Base-by-base conservation (phyloP, 2,797 vertebrate genomes). In the Sus cebifrons region DNA sequence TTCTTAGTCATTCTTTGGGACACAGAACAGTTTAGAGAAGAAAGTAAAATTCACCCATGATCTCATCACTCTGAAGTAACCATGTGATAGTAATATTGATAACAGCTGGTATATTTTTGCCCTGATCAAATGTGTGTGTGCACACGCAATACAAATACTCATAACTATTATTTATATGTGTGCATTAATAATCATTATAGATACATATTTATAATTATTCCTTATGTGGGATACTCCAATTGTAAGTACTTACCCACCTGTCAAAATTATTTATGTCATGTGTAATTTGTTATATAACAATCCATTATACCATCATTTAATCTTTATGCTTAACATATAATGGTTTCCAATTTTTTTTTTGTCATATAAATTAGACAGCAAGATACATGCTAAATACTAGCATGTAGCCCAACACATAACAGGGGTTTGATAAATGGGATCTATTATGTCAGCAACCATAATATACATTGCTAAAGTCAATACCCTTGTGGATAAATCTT, bases 341-440 rank as follows among this genome's bases (percentile, higher is more conserved):
- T 73, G 56, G n/a, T 16, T 97, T 86, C 29, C 16, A 75, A 36
- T 81, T 32, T 84, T 89, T 56, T 32, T 89, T 58, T 13, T 23
- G 81, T 82, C 62, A 94, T n/a, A 96, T 84, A 95, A 95, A 97
- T 96, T 89, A 96, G 68, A 89, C 49, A 40, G 44, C 20, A 60
- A 84, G 65, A 93, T 87, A 70, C 20, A 73, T 74, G 27, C 74
- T 77, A 95, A 96, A 86, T 68, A 84, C 40, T 29, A 93, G 71
- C 75, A 95, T 0, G 9, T 64, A 52, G 67, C 20, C 95, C 94
- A 67, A 79, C 29, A 96, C 21, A 49, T 84, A 84, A 77, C 25
- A 75, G 32, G 56, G 16, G 10, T 60, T 93, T 95, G 93, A 96
- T 78, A 79, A 97, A 96, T 91, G 70, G 70, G 77, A 20, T 92